phyloP scores from a whole-genome alignment of 1,140 invertebrate species.

The Atta cephalotes region DNA sequence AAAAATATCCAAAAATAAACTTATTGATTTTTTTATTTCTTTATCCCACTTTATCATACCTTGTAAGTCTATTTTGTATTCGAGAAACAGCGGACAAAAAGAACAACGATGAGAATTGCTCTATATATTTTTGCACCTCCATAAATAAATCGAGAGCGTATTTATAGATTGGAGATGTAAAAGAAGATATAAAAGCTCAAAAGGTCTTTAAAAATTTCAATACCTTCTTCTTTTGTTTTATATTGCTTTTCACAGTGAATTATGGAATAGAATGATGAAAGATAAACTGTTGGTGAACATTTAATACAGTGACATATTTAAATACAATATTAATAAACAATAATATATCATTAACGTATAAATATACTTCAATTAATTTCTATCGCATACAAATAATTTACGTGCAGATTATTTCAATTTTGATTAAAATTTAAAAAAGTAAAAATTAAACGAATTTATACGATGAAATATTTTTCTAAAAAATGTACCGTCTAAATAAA shows the following conservation, averaged over 20 bases:
- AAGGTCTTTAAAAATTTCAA: background rate
- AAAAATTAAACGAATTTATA: background rate
- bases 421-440: background rate
- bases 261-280: background rate
- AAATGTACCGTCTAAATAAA: background rate
- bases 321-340: background rate
- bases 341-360: background rate
- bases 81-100: background rate
- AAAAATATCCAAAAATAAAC: constrained; percentile 2
- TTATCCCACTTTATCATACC: background rate
- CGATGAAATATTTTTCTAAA: background rate
- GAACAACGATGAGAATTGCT: background rate
- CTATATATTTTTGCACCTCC: constrained; percentile 5
- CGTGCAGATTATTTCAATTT: background rate
- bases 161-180: constrained; percentile 10
- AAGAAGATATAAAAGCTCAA: background rate
- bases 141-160: background rate
- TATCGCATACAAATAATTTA: background rate
- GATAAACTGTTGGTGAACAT: background rate
- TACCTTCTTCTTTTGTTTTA: background rate
- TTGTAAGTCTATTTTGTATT: background rate
- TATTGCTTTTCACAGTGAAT: background rate
- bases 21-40: background rate
- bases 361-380: constrained; percentile 6
- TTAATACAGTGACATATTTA: background rate